Conservation (phyloP, 2,888 invertebrate genomes). For the Phaonia tiefii region DNA sequence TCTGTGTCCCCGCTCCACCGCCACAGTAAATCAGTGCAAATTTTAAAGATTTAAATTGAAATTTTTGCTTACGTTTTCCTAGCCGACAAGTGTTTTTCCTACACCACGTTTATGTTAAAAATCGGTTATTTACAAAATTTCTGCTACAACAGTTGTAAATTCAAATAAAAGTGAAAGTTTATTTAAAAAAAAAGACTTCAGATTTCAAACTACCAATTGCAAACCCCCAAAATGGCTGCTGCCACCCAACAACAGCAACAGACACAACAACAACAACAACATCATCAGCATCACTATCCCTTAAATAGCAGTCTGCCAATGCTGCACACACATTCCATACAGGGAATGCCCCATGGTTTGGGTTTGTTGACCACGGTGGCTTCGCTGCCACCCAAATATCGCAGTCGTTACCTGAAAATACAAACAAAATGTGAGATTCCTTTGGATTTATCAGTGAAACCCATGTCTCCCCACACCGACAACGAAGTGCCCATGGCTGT, state of each 20-base stretch:
- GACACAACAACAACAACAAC: background rate
- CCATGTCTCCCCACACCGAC: constrained; percentile 67
- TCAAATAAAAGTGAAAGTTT: constrained; percentile 24
- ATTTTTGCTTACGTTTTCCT: constrained; percentile 32
- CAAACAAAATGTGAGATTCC: constrained; percentile 82
- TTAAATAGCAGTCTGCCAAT: constrained; percentile 72
- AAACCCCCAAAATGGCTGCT: constrained; percentile 36
- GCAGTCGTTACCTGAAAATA: constrained; percentile 79
- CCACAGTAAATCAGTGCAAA: constrained; percentile 1
- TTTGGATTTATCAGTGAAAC: constrained; percentile 88
- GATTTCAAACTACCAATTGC: no score
- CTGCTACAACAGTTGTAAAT: constrained; percentile 26
- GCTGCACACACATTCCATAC: constrained; percentile 70
- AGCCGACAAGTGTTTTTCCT: constrained; percentile 34
- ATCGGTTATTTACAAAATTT: constrained; percentile 5
- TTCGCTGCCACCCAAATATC: constrained; percentile 80
- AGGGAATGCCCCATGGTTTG: constrained; percentile 76
- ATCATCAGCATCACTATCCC: constrained; percentile 4
- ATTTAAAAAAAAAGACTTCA: constrained; percentile 58
- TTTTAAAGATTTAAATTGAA: constrained; percentile 15
- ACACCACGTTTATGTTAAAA: constrained; percentile 5
- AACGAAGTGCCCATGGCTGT: constrained; percentile 75
- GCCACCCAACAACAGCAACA: background rate
- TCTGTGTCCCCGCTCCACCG: background rate
- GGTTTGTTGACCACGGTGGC: constrained; percentile 80